Evolutionary conservation across 2,113 vertebrate genomes (phyloP).

Genomic region (Mus pahari): DNA sequence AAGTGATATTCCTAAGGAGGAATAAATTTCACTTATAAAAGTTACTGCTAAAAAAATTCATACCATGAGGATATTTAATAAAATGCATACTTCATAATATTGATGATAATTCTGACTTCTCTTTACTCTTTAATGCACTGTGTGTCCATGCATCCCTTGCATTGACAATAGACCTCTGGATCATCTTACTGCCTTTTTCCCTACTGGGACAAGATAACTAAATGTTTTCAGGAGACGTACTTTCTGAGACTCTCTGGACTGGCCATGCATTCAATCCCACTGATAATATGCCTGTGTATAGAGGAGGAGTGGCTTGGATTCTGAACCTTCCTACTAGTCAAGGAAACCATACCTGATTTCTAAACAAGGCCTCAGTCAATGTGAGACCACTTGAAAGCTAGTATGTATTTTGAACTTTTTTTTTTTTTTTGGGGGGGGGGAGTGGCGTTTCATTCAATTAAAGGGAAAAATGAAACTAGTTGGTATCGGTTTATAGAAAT

Average conservation of each 20-base stretch:
- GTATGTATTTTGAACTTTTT: background rate
- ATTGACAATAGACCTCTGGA: background rate
- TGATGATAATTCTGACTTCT: background rate
- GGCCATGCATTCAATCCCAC: background rate
- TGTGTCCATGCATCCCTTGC: background rate
- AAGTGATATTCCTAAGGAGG: background rate
- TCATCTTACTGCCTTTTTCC: background rate
- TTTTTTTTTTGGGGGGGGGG: background rate
- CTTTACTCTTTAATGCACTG: background rate
- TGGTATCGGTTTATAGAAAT: background rate
- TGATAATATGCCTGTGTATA: background rate
- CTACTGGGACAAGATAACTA: background rate
- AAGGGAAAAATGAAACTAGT: background rate
- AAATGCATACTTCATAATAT: background rate
- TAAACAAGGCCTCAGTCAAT: background rate
- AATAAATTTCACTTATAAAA: constrained; percentile 34
- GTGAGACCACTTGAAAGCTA: background rate
- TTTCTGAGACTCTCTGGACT: background rate
- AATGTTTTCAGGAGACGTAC: background rate
- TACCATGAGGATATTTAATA: background rate
- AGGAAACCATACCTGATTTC: background rate
- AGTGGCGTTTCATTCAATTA: background rate
- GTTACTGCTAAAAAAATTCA: background rate
- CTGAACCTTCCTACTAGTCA: background rate
- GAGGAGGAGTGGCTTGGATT: background rate